Evolutionary conservation across 2,113 vertebrate genomes (phyloP).

Genomic region (Fulmarus glacialis): DNA sequence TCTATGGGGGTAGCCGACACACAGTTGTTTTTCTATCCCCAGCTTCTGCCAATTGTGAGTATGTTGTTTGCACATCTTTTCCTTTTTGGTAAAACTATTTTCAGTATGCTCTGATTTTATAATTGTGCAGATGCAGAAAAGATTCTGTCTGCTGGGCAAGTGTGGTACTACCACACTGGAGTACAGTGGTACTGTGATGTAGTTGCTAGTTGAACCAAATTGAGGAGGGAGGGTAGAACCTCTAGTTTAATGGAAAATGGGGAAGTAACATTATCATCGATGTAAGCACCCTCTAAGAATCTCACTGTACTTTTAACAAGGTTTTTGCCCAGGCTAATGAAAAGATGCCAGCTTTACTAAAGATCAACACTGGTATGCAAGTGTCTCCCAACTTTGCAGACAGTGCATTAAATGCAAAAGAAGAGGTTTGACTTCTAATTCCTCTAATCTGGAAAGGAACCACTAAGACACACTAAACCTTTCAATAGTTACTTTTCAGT

Average conservation of each 20-base stretch:
- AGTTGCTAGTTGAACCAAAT: not conserved
- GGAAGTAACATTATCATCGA: not conserved
- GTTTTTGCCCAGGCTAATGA: not conserved
- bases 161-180: accelerated
- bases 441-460: not conserved
- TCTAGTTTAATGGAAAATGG: not conserved
- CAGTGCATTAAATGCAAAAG: not conserved
- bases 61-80: accelerated
- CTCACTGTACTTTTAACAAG: not conserved
- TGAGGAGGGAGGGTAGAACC: not conserved
- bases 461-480: not conserved
- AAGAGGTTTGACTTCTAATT: not conserved
- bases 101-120: accelerated
- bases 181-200: not conserved
- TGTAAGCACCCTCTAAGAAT: not conserved
- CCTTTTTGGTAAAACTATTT: no score
- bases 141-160: not conserved
- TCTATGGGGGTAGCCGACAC: slow-evolving; percentile 90
- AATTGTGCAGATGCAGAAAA: not conserved
- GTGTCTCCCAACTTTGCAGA: not conserved
- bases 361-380: not conserved
- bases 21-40: slow-evolving; percentile 91
- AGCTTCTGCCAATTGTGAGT: slow-evolving; percentile 89
- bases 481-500: not conserved
- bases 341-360: not conserved